These are phyloP conservation scores for Holocentrus rufus DNA, from an alignment of 2,797 vertebrate genomes.

Conservation along the genomic window DNA sequence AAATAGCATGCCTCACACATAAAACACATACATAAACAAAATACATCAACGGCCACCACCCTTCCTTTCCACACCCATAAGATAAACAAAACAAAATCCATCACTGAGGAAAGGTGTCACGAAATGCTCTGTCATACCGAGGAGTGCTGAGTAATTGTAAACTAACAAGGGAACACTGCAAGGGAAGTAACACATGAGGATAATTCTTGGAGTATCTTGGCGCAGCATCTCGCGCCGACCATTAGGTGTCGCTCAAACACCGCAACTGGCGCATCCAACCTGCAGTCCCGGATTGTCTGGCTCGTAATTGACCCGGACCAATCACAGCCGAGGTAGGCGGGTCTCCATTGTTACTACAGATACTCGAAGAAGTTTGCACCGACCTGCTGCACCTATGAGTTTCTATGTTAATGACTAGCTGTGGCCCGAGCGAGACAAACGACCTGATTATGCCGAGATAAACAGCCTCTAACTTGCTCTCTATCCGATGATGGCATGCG, in stretches of 20 bases:
- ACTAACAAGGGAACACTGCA: too few species aligned
- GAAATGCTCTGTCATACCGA: conserved; percentile 25
- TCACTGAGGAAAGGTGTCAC: conserved; percentile 17
- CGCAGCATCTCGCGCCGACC: conserved; percentile 47
- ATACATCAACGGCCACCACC: conserved; percentile 46
- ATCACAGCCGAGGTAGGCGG: conserved; percentile 74
- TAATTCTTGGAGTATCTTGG: not conserved
- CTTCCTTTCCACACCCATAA: conserved; percentile 21
- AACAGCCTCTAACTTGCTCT: conserved; percentile 63
- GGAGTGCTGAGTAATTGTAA: conserved; percentile 10
- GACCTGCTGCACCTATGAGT: conserved; percentile 74
- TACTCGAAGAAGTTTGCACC: conserved; percentile 66
- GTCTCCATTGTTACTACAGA: conserved; percentile 73
- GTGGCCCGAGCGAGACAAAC: conserved; percentile 70
- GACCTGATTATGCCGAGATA: conserved; percentile 80
- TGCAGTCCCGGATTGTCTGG: conserved; percentile 36
- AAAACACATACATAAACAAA: conserved; percentile 65
- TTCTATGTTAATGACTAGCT: conserved; percentile 71
- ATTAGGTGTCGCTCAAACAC: conserved; percentile 68
- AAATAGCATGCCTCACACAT: conserved; percentile 58
- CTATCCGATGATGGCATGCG: conserved; percentile 78
- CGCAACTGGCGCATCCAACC: conserved; percentile 34
- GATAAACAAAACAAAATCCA: conserved; percentile 39
- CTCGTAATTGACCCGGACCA: conserved; percentile 61
- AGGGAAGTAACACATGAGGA: not conserved